Percentiles rank a stretch among this genome's conserved stretches.
These are phyloP conservation scores for Drosophila kanekoi DNA, from an alignment of 2,888 invertebrate species.

Conservation along the genomic window DNA sequence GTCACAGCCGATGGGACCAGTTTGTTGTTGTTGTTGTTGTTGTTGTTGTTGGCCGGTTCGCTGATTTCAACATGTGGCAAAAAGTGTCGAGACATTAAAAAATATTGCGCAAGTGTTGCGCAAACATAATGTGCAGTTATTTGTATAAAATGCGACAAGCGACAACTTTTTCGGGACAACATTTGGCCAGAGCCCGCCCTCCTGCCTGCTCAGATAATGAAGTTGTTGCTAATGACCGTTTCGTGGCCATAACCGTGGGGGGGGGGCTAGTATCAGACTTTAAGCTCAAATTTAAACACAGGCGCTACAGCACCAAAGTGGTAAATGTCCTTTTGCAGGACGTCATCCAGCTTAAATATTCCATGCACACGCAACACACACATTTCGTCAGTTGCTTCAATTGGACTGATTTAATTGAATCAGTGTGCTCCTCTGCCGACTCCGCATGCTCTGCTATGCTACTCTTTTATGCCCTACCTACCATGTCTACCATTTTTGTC, in stretches of 20 bases:
- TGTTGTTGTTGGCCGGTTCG: conserved; percentile 62
- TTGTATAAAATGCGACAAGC: conserved; percentile 74
- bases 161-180: conserved; percentile 69
- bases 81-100: conserved; percentile 77
- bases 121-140: conserved; percentile 77
- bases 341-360: conserved; percentile 72
- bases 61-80: conserved; percentile 77
- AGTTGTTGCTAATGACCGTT: conserved; percentile 49
- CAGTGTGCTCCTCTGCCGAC: conserved; percentile 72
- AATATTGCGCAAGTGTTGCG: conserved; percentile 76
- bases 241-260: neutral
- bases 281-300: conserved; percentile 71
- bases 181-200: conserved; percentile 54
- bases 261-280: conserved; percentile 29
- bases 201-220: conserved; percentile 60
- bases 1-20: conserved; percentile 46
- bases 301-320: conserved; percentile 22
- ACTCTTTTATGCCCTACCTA: conserved; percentile 2
- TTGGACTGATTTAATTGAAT: conserved; percentile 85
- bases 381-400: conserved; percentile 80
- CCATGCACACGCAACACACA: conserved; percentile 73
- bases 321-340: conserved; percentile 37
- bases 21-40: conserved; percentile 12
- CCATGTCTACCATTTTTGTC: conserved; percentile 54
- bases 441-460: conserved; percentile 1